These are phyloP conservation scores for Phyllostomus discolor DNA, from an alignment of 2,113 vertebrate genomes.

Conservation along the genomic window DNA sequence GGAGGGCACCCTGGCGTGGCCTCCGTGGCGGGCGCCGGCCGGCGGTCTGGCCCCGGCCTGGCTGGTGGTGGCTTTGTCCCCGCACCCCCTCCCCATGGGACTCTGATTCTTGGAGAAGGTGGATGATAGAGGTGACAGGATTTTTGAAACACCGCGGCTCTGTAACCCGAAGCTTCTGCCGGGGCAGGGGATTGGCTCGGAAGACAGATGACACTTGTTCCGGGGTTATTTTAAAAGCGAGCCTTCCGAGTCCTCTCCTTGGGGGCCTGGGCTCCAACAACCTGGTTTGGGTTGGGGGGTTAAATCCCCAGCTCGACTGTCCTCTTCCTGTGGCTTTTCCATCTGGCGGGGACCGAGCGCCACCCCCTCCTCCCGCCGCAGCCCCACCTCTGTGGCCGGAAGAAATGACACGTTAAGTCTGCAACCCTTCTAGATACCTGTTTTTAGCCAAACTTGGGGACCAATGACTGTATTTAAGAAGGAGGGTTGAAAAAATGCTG, in stretches of 20 bases:
- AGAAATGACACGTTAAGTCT: slow-evolving; percentile 48
- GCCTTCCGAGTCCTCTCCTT: neutral
- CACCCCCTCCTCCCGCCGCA: neutral
- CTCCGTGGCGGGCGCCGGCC: neutral
- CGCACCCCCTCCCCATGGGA: neutral
- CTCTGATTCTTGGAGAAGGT: neutral
- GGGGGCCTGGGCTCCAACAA: neutral
- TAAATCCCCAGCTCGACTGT: neutral
- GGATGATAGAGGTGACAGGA: neutral
- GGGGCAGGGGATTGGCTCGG: neutral
- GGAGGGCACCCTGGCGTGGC: slow-evolving; percentile 22
- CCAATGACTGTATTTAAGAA: neutral
- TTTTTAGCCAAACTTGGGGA: slow-evolving; percentile 47
- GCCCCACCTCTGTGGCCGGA: slow-evolving; percentile 46
- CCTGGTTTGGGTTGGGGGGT: neutral
- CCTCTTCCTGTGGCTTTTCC: slow-evolving; percentile 39
- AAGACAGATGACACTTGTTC: slow-evolving; percentile 45
- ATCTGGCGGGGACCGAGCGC: slow-evolving; percentile 15
- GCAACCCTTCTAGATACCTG: neutral
- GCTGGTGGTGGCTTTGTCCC: slow-evolving; percentile 25
- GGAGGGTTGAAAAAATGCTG: neutral
- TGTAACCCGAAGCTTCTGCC: neutral
- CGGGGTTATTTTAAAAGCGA: neutral
- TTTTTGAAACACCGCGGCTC: neutral
- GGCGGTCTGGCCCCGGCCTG: neutral